Evolutionary conservation across 1,140 invertebrate genomes (phyloP).

Genomic region (Brachionus koreanus): DNA sequence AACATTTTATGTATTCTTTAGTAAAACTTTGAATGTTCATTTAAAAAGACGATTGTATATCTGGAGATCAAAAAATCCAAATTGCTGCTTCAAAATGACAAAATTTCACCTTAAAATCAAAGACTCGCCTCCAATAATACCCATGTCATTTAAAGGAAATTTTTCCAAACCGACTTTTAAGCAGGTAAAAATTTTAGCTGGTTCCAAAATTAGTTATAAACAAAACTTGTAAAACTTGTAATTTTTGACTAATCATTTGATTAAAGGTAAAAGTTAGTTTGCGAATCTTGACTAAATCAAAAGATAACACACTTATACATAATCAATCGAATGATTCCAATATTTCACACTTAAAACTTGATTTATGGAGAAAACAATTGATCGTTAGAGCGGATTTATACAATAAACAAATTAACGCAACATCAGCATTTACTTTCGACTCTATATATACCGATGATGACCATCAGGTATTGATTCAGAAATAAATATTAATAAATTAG

Average conservation of each 20-base stretch:
- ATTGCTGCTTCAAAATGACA: neutral
- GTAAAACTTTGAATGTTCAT: neutral
- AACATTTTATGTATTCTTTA: neutral
- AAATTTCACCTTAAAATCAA: neutral
- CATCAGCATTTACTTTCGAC: neutral
- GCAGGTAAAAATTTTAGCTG: neutral
- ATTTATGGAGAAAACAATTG: constrained; percentile 23
- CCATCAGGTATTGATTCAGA: neutral
- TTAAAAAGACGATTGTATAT: neutral
- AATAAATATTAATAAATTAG: neutral
- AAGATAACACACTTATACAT: neutral
- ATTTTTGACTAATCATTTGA: neutral
- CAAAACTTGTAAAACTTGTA: neutral
- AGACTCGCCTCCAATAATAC: neutral
- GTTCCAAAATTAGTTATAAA: neutral
- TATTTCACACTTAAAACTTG: constrained; percentile 20
- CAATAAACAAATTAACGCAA: neutral
- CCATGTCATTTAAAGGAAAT: neutral
- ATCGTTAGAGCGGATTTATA: neutral
- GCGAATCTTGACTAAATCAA: neutral
- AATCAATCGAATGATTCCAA: neutral
- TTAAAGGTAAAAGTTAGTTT: neutral
- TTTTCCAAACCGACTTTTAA: neutral
- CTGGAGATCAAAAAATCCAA: neutral
- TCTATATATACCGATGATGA: constrained; percentile 20